Percentiles rank a stretch among this genome's conserved stretches.
phyloP scores from a whole-genome alignment of 2,888 invertebrate genomes.

The Netelia virgata region DNA sequence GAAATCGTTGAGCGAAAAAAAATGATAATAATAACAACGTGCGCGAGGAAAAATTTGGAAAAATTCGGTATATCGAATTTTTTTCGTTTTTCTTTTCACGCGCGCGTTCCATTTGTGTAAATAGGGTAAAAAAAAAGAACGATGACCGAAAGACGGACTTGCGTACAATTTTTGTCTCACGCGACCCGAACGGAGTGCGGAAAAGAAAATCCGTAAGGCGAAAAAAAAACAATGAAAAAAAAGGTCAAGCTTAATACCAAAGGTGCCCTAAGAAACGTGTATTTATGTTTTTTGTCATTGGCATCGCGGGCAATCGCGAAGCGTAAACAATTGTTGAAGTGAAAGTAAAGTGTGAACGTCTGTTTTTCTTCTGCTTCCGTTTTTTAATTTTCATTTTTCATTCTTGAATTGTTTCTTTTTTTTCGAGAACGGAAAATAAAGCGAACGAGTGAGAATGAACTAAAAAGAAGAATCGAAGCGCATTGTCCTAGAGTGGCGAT shows the following conservation, averaged over 20 bases:
- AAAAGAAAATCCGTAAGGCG: slow-evolving; percentile 64
- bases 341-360: slow-evolving; percentile 70
- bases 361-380: background rate
- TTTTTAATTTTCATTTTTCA: slow-evolving; percentile 8
- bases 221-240: slow-evolving; percentile 70
- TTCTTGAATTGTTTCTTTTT: slow-evolving; percentile 11
- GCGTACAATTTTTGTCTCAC: slow-evolving; percentile 52
- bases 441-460: slow-evolving; percentile 60
- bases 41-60: slow-evolving; percentile 6
- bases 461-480: slow-evolving; percentile 66
- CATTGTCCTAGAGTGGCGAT: slow-evolving; percentile 58
- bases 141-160: slow-evolving; percentile 58
- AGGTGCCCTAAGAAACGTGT: slow-evolving; percentile 92
- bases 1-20: slow-evolving; percentile 58
- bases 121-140: slow-evolving; percentile 34
- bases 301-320: slow-evolving; percentile 78
- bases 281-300: slow-evolving; percentile 87
- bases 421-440: slow-evolving; percentile 49
- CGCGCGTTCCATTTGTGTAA: slow-evolving; percentile 58
- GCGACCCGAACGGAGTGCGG: slow-evolving; percentile 56
- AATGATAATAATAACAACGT: slow-evolving; percentile 59
- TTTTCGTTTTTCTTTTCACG: slow-evolving; percentile 28
- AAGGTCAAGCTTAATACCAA: slow-evolving; percentile 93
- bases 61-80: slow-evolving; percentile 6
- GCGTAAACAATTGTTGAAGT: slow-evolving; percentile 79